Evolutionary conservation across 2,113 vertebrate genomes (phyloP).

Genomic region (Saccopteryx bilineata): DNA sequence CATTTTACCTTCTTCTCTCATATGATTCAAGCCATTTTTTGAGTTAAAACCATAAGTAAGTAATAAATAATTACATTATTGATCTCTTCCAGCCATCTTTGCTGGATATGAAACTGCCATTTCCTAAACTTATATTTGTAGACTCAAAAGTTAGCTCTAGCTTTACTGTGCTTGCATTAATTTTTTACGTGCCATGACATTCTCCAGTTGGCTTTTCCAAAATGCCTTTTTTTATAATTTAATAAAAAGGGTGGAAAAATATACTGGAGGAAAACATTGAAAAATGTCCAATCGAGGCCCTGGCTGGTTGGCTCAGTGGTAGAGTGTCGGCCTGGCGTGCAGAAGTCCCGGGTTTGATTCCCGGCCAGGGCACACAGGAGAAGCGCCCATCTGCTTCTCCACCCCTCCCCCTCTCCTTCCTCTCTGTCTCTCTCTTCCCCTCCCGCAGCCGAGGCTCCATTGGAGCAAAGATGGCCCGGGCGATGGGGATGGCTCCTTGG

Average conservation of each 20-base stretch:
- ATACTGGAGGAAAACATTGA: slow-evolving; percentile 19
- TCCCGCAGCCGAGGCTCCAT: too few species aligned
- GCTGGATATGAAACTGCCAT: slow-evolving; percentile 53
- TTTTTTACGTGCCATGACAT: slow-evolving; percentile 3
- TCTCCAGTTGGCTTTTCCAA: neutral
- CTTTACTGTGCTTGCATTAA: slow-evolving; percentile 60
- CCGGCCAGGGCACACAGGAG: too few species aligned
- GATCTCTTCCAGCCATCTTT: slow-evolving; percentile 76
- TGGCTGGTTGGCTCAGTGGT: too few species aligned
- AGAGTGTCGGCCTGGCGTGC: too few species aligned
- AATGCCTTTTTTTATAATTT: slow-evolving; percentile 31
- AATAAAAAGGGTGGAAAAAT: slow-evolving; percentile 43
- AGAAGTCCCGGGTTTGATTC: too few species aligned
- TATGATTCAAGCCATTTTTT: slow-evolving; percentile 50
- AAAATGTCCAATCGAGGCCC: neutral
- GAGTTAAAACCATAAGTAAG: slow-evolving; percentile 66
- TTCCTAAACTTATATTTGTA: slow-evolving; percentile 74
- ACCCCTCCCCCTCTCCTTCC: too few species aligned
- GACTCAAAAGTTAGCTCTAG: slow-evolving; percentile 75
- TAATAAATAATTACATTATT: slow-evolving; percentile 69
- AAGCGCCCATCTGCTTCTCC: too few species aligned
- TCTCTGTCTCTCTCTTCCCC: too few species aligned
- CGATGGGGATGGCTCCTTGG: too few species aligned
- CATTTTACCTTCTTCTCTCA: slow-evolving; percentile 14
- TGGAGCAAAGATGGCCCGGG: too few species aligned